Base-by-base conservation (phyloP, 2,888 invertebrate species). In the Scaptomyza parva region DNA sequence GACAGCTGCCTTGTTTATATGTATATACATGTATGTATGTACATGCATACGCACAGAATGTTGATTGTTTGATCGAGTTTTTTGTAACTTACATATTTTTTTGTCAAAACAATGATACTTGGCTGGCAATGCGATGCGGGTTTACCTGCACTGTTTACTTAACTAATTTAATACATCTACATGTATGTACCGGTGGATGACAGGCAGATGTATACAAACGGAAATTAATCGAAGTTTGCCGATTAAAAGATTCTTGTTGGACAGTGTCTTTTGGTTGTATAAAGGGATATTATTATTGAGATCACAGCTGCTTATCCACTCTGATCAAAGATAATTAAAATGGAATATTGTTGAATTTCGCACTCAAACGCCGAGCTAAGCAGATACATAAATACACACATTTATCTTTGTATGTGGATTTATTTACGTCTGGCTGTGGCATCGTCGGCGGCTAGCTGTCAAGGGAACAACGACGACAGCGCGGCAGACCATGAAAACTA, bases 401-500 rank as follows among this genome's bases (percentile, higher is more conserved):
- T 39, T n/a, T 14, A 33, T 22, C 12, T 22, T 18, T 48, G 22
- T 41, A 12, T 14, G 11, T 30, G 14, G 12, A 17, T 59, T 33
- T 41, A 35, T 45, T 43, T 64, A 37, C 55, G 68, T 52, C 35
- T 68, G 50, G 59, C 52, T 24, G 24, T 30, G 41, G 33, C 40
- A 40, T 33, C 50, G 54, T 39, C 28, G 37, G 50, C 40, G 52
- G 26, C 33, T 40, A 58, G 24, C 57, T 58, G 52, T 52, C 58
- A 68, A 60, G 64, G 64, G 77, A 73, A 47, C 43, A 58, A 51
- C 60, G 48, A 59, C 54, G 47, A 68, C 68, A 20, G 20, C 57
- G 70, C 67, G 48, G 33, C 61, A 74, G 73, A 61, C 72, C 59
- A 74, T 68, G 55, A 73, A 57, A 67, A 72, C 66, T 67, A 70